Evolutionary conservation across 1,140 invertebrate genomes (phyloP), one percentile per base, ranked within the genome.

Genomic region (Hyles vespertilio): DNA sequence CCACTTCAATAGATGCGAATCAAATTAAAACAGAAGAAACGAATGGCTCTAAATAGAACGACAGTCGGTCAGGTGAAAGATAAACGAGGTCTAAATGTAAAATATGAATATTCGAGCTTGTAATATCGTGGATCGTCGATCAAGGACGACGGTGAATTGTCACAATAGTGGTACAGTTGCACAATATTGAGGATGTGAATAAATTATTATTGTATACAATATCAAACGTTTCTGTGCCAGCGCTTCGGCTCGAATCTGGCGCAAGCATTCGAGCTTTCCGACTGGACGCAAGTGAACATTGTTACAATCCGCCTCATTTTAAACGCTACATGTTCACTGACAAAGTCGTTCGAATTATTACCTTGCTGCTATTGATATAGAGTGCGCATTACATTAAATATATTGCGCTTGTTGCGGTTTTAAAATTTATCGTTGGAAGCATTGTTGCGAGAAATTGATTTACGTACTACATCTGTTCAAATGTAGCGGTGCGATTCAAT

Each of bases 391-490:
- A 11, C n/a, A n/a, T 48, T 48, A n/a, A 8, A n/a, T 1, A 10
- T 48, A 48, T n/a, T n/a, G n/a, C n/a, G 46, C 2, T n/a, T 48
- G 5, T 48, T 48, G 46, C n/a, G 7, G 5, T 22, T 5, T 11
- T 48, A 11, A 48, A 22, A 22, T 48, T 8, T 3, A 12, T 5
- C 1, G 6, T 33, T n/a, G 6, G 46, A 48, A 12, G 54, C 55
- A 74, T 79, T 83, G 78, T 84, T 84, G 82, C 77, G 80, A 83
- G 82, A 84, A 86, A 86, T 81, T 86, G 77, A 86, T 86, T 86
- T 84, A 86, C 75, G 74, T 69, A 72, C 68, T 67, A 79, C 77
- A 83, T 81, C 74, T 78, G 71, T 81, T 81, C 63, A 65, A 74
- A 60, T 56, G 63, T 62, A 64, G 61, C 52, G 51, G 51, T 65